Conservation (phyloP, 1,140 invertebrate genomes). For the Nasonia giraulti region DNA sequence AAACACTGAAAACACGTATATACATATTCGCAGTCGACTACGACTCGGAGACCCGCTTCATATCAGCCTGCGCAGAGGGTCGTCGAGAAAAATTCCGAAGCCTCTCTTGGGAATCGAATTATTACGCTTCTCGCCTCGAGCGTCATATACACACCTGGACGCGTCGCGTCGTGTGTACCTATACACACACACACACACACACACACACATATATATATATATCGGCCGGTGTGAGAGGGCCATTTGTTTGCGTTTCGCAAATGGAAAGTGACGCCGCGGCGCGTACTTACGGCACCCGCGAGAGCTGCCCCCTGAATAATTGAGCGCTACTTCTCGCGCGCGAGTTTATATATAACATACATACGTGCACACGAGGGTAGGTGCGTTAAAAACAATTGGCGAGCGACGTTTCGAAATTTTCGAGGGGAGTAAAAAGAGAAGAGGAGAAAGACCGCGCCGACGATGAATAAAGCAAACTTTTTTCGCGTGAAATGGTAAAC, state of each 20-base stretch:
- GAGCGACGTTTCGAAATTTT: not conserved
- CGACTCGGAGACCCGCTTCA: not conserved
- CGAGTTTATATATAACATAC: not conserved
- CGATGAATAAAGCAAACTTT: not conserved
- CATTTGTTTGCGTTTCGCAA: constrained; percentile 42
- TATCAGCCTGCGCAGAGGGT: not conserved
- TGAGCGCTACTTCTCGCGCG: not conserved
- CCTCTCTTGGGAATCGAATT: constrained; percentile 23
- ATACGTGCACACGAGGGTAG: not conserved
- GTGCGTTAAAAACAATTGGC: not conserved
- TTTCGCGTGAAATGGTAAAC: not conserved
- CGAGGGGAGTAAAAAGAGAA: too few relatives aligned
- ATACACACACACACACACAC: not conserved
- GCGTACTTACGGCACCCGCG: constrained; percentile 18
- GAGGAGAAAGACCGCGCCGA: not conserved
- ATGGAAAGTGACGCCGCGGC: constrained; percentile 19
- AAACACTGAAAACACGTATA: too few relatives aligned
- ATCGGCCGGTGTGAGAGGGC: not conserved
- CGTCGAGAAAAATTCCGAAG: not conserved
- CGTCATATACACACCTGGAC: not conserved
- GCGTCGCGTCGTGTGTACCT: too few relatives aligned
- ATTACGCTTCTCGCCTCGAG: not conserved
- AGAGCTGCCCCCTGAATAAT: constrained; percentile 33
- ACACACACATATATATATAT: too few relatives aligned
- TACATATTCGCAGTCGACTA: too few relatives aligned